Percentiles rank a stretch among this genome's conserved stretches.
Evolutionary conservation across 2,797 vertebrate genomes (phyloP).

Genomic region (Eleutherodactylus coqui): DNA sequence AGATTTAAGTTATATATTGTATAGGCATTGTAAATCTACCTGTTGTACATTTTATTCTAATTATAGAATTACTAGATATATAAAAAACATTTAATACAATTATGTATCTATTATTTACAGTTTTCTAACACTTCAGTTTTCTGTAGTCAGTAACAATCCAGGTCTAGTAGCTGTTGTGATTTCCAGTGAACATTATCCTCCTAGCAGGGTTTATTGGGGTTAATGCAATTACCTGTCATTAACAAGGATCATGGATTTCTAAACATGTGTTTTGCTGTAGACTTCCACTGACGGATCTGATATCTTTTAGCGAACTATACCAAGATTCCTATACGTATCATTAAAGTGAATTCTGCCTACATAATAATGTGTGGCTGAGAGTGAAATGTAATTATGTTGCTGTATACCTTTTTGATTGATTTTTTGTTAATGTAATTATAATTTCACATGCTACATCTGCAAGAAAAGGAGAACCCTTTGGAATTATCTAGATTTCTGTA

Average conservation of each 20-base stretch:
- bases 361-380: not conserved
- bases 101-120: not conserved
- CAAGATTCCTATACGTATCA: not conserved
- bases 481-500: no score
- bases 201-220: not conserved
- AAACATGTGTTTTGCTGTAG: constrained; percentile 36
- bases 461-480: no score
- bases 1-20: no score
- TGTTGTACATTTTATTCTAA: no score
- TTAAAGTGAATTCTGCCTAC: not conserved
- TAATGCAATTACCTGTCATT: constrained; percentile 24
- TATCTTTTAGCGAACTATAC: not conserved
- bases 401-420: not conserved
- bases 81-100: no score
- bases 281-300: not conserved
- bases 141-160: not conserved
- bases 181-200: constrained; percentile 44
- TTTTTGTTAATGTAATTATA: not conserved
- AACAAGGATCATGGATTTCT: constrained; percentile 26
- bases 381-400: not conserved
- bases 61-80: no score
- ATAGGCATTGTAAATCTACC: no score
- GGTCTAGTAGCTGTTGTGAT: not conserved
- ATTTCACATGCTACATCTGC: not conserved
- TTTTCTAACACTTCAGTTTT: not conserved